These are phyloP conservation scores for Drosophila azteca DNA, from an alignment of 1,140 invertebrate species.

Conservation along the genomic window DNA sequence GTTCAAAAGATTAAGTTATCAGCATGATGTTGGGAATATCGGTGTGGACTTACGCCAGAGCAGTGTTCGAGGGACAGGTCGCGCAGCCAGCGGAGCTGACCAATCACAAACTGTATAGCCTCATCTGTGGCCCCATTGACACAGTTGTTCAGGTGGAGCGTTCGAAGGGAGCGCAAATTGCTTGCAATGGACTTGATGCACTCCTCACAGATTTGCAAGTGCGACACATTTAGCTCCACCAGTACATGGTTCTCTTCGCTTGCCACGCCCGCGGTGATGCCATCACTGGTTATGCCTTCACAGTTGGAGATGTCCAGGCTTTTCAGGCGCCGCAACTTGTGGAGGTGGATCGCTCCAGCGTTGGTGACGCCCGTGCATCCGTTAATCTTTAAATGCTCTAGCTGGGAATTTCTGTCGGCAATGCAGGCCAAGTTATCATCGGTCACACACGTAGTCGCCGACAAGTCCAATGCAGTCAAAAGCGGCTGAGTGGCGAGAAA, in stretches of 20 bases:
- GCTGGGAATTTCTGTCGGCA: constrained; percentile 85
- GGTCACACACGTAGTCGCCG: constrained; percentile 86
- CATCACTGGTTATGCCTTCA: constrained; percentile 86
- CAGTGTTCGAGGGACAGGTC: constrained; percentile 87
- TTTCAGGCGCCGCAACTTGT: constrained; percentile 85
- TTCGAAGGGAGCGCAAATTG: constrained; percentile 85
- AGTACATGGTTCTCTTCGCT: constrained; percentile 83
- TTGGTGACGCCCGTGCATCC: constrained; percentile 87
- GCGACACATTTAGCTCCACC: constrained; percentile 86
- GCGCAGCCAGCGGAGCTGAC: constrained; percentile 86
- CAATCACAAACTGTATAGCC: constrained; percentile 87
- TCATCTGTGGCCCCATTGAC: constrained; percentile 88
- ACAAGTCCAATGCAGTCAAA: constrained; percentile 86
- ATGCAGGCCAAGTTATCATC: constrained; percentile 86
- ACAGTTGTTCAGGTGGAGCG: constrained; percentile 88
- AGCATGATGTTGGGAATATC: no score
- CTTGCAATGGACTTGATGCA: constrained; percentile 86
- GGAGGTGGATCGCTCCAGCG: constrained; percentile 85
- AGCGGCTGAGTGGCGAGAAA: constrained; percentile 86
- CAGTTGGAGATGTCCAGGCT: constrained; percentile 88
- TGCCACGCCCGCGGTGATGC: constrained; percentile 86
- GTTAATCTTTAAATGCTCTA: constrained; percentile 86
- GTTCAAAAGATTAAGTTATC: neutral
- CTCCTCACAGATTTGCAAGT: constrained; percentile 86
- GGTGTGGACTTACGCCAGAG: constrained; percentile 84